phyloP scores from a whole-genome alignment of 1,140 invertebrate genomes.

The Zaprionus inermis region DNA sequence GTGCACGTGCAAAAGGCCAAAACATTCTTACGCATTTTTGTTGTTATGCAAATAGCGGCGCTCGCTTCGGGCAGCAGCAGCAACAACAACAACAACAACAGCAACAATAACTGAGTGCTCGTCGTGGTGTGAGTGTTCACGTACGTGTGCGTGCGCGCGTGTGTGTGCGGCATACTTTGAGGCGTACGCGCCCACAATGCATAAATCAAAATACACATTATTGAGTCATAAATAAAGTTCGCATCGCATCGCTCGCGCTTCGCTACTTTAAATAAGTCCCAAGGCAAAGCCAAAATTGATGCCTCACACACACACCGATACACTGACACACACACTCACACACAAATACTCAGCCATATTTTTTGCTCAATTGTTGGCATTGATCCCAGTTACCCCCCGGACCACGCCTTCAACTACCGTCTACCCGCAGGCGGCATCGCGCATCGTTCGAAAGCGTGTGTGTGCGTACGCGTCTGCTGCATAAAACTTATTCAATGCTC shows the following conservation, averaged over 20 bases:
- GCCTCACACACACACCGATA: slow-evolving; percentile 35
- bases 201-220: slow-evolving; percentile 83
- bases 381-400: slow-evolving; percentile 40
- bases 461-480: slow-evolving; percentile 67
- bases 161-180: slow-evolving; percentile 35
- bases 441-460: slow-evolving; percentile 56
- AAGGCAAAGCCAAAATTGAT: slow-evolving; percentile 60
- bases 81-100: slow-evolving; percentile 60
- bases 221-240: slow-evolving; percentile 82
- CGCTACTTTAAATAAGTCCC: slow-evolving; percentile 78
- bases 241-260: slow-evolving; percentile 47
- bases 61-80: slow-evolving; percentile 55
- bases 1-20: slow-evolving; percentile 32
- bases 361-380: slow-evolving; percentile 74
- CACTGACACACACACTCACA: too few relatives aligned
- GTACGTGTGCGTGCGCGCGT: slow-evolving; percentile 30
- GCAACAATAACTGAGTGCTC: slow-evolving; percentile 57
- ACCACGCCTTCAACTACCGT: slow-evolving; percentile 1
- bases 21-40: slow-evolving; percentile 49
- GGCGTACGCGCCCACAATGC: slow-evolving; percentile 71
- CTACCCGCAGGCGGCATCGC: slow-evolving; percentile 16
- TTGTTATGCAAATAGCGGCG: slow-evolving; percentile 75
- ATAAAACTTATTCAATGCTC: slow-evolving; percentile 79
- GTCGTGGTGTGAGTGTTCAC: slow-evolving; percentile 7
- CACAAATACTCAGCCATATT: slow-evolving; percentile 72